Evolutionary conservation across 2,888 invertebrate species (phyloP), one percentile per base, ranked within the genome.

Genomic region (Melikaiella ostensackeni): DNA sequence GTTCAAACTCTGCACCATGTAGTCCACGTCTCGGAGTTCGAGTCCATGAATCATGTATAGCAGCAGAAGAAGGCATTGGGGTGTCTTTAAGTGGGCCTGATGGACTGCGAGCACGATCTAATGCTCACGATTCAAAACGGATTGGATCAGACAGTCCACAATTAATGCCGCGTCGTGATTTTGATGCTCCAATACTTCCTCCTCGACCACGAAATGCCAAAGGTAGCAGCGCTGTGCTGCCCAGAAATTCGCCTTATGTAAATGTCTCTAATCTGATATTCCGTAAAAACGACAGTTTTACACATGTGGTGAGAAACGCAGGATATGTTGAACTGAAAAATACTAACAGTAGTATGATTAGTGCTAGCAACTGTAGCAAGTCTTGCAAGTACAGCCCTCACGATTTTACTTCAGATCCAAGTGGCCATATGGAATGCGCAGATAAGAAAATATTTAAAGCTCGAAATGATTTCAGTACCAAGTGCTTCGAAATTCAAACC

Each of bases 101-200:
- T 75, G 74, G 50, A 50, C 24, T 84, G 83, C 75, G 84, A 79
- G 50, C 50, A 46, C 64, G 75, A 63, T 57, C 75, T 64, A n/a
- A 64, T 76, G 63, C 66, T 75, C 70, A 76, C 77, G 70, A 80
- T 16, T 86, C 80, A 38, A 78, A 80, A 76, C 82, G 83, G n/a
- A 92, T 92, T 75, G 93, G 92, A 64, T 95, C 96, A 73, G 95
- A 95, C 87, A 96, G 96, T 88, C 96, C 96, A 33, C 93, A 95
- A 80, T 92, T 96, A 81, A 89, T 96, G 92, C 95, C 94, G 73
- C 93, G 94, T 78, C 88, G 91, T 38, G 83, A 87, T 21, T 88
- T 91, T 83, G 93, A 84, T 91, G 92, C 79, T 86, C 93, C 86
- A 70, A 92, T 85, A 89, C 93, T 88, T 89, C 93, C 78, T 89